These are phyloP conservation scores for Sciurus niger DNA, from an alignment of 2,113 vertebrate species.

Conservation along the genomic window DNA sequence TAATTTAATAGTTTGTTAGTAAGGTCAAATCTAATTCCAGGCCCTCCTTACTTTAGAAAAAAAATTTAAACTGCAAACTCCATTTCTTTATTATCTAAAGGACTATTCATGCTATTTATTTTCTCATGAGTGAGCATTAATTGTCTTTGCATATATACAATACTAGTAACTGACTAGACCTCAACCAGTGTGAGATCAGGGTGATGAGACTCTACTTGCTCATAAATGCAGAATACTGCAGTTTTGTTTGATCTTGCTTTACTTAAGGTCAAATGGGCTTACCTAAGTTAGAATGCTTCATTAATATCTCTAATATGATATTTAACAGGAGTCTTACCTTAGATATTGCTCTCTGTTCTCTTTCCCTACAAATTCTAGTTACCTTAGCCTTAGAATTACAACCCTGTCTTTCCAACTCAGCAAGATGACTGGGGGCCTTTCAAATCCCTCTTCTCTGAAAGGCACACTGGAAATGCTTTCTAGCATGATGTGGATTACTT, in stretches of 20 bases:
- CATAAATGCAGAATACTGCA: neutral
- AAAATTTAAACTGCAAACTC: neutral
- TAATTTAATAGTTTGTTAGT: neutral
- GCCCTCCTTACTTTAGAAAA: neutral
- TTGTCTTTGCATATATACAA: neutral
- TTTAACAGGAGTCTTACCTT: neutral
- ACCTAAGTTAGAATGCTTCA: neutral
- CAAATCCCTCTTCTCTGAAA: neutral
- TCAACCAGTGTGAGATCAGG: neutral
- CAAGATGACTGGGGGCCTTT: neutral
- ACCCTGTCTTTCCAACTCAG: neutral
- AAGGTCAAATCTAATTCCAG: neutral
- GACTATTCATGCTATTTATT: neutral
- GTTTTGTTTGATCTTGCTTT: neutral
- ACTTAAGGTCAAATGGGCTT: neutral
- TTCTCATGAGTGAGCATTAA: neutral
- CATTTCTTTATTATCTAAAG: neutral
- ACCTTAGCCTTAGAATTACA: neutral
- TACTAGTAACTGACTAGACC: neutral
- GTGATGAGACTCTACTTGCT: neutral
- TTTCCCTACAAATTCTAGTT: neutral
- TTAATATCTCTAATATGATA: neutral
- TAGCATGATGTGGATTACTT: neutral
- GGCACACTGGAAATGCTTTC: neutral
- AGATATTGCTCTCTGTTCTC: neutral